Base-by-base conservation (phyloP, 2,113 vertebrate genomes). In the Dasyprocta punctata region DNA sequence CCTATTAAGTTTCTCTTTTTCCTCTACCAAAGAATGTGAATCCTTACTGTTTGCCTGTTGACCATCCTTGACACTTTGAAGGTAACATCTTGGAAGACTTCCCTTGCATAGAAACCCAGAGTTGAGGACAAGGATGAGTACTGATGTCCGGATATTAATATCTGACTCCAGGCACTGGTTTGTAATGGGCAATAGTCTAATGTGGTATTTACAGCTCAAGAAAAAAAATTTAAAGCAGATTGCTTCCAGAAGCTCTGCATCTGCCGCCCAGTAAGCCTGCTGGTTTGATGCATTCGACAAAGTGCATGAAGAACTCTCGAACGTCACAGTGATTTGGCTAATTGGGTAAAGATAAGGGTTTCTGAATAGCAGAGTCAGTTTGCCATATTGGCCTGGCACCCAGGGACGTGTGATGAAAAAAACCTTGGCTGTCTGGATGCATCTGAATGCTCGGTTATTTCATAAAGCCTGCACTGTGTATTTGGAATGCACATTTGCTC, bases 401-500 rank as follows among this genome's bases (percentile, higher is more conserved):
- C 96, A 98, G 97, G 92, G 87, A 98, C 63, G 92, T 98, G 98
- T 94, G 97, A 99, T 98, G 98, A 98, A 99, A 98, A 83, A 98
- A 97, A 98, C 98, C 98, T 98, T 94, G 92, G 2, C 98, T 98
- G 97, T 98, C 98, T 98, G 98, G 98, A 97, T 98, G 98, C 95
- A 61, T 99, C 98, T 99, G 98, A 99, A 99, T 97, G 97, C 98
- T 97, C 96, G 97, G 98, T 97, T 98, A 98, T 99, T 99, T 98
- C 98, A 98, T 99, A 98, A 99, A 99, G 99, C 98, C 98, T 94
- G 96, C 98, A 96, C 98, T 99, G 98, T 99, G 98, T 99, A 98
- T 99, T 99, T 98, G 97, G 99, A 99, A 99, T 99, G 98, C 98
- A 98, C 98, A 98, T 99, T 99, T 98, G 98, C 99, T 99, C 98